phyloP scores from a whole-genome alignment of 2,888 invertebrate species.

The Thyatira batis region DNA sequence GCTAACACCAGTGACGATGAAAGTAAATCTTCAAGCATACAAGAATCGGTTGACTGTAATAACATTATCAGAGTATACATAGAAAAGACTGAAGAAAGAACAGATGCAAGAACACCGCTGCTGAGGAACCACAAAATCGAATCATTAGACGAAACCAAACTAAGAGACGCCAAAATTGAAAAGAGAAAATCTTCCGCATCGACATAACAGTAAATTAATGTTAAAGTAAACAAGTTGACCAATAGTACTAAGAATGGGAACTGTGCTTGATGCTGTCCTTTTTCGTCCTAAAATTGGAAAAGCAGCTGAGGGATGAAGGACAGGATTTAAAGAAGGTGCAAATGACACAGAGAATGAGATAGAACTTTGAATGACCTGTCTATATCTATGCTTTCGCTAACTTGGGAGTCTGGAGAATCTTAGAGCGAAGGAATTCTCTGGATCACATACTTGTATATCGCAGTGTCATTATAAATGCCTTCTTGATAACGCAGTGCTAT shows the following conservation, averaged over 20 bases:
- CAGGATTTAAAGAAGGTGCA: not conserved
- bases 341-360: not conserved
- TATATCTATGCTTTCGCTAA: not conserved
- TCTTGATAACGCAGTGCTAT: constrained; percentile 34
- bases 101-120: constrained; percentile 71
- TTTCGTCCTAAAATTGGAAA: not conserved
- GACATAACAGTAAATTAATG: constrained; percentile 53
- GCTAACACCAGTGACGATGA: constrained; percentile 39
- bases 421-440: too few relatives aligned
- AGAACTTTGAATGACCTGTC: not conserved
- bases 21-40: constrained; percentile 58
- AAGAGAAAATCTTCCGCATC: constrained; percentile 78
- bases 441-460: constrained; percentile 5
- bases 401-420: not conserved
- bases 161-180: constrained; percentile 70
- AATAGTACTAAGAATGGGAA: constrained; percentile 47
- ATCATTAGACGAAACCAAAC: constrained; percentile 73
- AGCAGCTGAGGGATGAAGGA: not conserved
- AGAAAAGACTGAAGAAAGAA: constrained; percentile 64
- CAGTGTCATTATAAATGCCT: constrained; percentile 4
- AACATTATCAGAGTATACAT: constrained; percentile 64
- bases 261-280: not conserved
- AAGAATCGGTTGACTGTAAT: constrained; percentile 64
- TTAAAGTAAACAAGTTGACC: constrained; percentile 45
- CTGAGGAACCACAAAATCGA: constrained; percentile 75